phyloP scores from a whole-genome alignment of 2,797 vertebrate genomes.

The Pangasius krempfi region DNA sequence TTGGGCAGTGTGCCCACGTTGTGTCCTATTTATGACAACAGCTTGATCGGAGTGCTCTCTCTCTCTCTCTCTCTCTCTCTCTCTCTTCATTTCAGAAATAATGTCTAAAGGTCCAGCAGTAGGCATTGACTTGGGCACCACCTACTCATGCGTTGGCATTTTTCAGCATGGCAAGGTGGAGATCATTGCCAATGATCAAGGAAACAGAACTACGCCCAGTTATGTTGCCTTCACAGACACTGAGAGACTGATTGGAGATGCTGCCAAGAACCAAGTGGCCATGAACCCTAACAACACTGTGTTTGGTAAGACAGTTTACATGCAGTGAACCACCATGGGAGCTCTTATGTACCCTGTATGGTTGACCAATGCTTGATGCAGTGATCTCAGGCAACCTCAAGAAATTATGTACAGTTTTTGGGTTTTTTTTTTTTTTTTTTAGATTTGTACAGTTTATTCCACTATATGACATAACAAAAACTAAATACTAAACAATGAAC shows the following conservation, averaged over 20 bases:
- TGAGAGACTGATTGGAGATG: constrained; percentile 88
- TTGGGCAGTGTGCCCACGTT: background rate
- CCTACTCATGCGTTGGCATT: constrained; percentile 84
- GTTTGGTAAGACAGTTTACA: constrained; percentile 76
- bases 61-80: background rate
- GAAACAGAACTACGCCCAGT: constrained; percentile 88
- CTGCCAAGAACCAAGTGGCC: constrained; percentile 92
- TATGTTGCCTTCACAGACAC: constrained; percentile 90
- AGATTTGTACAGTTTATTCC: background rate
- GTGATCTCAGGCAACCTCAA: background rate
- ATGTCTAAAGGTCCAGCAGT: constrained; percentile 84
- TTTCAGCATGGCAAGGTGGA: constrained; percentile 85
- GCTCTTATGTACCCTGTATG: background rate
- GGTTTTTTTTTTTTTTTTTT: background rate
- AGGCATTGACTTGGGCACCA: constrained; percentile 83
- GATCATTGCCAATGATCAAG: constrained; percentile 84
- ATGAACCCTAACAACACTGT: constrained; percentile 91
- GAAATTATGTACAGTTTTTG: background rate
- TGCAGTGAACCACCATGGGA: background rate
- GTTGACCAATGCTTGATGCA: background rate
- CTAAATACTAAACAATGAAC: background rate
- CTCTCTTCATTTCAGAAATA: constrained; percentile 50
- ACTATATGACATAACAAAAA: constrained; percentile 20
- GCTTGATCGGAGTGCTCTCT: background rate
- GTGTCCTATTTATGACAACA: constrained; percentile 12